phyloP scores from a whole-genome alignment of 2,888 invertebrate genomes.

The Nasonovia ribisnigri region DNA sequence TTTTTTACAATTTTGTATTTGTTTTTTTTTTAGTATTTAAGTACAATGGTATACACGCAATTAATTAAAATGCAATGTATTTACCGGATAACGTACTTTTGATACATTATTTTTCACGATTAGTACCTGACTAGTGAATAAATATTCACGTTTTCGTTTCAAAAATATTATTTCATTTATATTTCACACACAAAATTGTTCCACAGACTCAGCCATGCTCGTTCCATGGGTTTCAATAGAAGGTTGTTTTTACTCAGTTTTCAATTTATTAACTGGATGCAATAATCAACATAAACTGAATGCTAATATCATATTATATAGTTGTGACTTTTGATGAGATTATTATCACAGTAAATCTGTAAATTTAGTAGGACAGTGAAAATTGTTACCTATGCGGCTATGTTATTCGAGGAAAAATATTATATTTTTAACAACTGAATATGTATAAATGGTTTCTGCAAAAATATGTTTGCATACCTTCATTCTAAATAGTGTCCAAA shows the following conservation, averaged over 20 bases:
- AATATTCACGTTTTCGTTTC: background rate
- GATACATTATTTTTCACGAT: background rate
- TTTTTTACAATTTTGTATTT: background rate
- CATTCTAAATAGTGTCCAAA: background rate
- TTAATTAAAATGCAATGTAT: background rate
- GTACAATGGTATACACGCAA: background rate
- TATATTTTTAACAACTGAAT: background rate
- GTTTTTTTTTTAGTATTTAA: background rate
- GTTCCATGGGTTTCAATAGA: background rate
- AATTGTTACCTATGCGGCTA: background rate
- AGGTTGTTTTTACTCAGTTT: background rate
- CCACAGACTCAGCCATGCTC: background rate
- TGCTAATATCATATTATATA: background rate
- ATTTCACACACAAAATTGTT: background rate
- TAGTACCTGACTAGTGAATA: background rate
- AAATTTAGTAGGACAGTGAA: background rate
- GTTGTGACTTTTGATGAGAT: background rate
- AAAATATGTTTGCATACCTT: background rate
- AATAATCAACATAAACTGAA: background rate
- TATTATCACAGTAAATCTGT: background rate
- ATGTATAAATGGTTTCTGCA: background rate
- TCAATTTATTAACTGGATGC: background rate
- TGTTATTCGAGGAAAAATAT: rapidly evolving
- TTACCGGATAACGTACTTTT: background rate
- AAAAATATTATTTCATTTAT: background rate